Conservation (phyloP, 2,113 vertebrate genomes). For the Austrofundulus limnaeus region DNA sequence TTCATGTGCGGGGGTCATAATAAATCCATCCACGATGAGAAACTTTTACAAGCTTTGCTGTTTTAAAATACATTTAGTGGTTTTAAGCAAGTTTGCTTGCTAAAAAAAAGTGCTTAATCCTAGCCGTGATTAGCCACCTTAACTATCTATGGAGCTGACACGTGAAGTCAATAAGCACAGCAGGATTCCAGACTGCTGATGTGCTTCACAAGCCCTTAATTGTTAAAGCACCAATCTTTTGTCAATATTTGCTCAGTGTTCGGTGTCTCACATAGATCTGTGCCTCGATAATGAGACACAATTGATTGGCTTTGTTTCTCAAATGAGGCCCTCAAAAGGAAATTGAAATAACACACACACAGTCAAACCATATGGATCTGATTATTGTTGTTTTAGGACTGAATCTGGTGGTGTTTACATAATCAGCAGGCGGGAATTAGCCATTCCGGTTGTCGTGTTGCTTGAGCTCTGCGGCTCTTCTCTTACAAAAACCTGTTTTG, state of each 20-base stretch:
- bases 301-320: conserved; percentile 75
- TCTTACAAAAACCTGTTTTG: conserved; percentile 34
- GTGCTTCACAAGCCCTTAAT: conserved; percentile 21
- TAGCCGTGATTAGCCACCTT: conserved; percentile 15
- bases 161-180: conserved; percentile 25
- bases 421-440: conserved; percentile 59
- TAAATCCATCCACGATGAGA: background rate
- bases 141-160: conserved; percentile 6
- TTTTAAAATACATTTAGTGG: no score
- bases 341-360: conserved; percentile 62
- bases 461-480: conserved; percentile 22
- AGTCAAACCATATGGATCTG: conserved; percentile 61
- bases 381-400: conserved; percentile 73
- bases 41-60: background rate
- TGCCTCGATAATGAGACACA: conserved; percentile 68
- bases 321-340: conserved; percentile 62
- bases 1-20: no score
- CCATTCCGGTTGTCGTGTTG: conserved; percentile 31
- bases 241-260: conserved; percentile 53
- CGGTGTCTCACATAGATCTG: conserved; percentile 59
- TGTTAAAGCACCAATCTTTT: conserved; percentile 49
- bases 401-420: conserved; percentile 70
- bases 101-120: background rate
- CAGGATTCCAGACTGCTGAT: background rate
- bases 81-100: background rate